phyloP scores from a whole-genome alignment of 2,797 vertebrate species.

The Cryptoprocta ferox region DNA sequence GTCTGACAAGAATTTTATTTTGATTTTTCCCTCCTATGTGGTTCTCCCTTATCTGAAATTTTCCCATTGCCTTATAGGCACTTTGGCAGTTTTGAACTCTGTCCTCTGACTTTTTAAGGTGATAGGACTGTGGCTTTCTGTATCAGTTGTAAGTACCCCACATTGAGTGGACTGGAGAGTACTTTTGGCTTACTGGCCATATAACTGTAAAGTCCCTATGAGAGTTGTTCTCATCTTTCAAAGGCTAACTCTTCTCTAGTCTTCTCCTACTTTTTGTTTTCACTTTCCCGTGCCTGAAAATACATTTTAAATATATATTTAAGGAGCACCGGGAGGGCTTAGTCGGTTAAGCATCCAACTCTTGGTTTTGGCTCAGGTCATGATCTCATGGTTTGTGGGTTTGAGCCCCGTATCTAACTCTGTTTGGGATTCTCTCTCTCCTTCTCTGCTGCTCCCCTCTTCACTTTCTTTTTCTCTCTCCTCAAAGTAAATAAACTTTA shows the following conservation, averaged over 20 bases:
- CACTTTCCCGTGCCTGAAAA: background rate
- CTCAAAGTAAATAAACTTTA: no score
- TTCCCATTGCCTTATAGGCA: background rate
- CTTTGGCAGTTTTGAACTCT: background rate
- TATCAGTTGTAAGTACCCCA: background rate
- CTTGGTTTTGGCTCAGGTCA: no score
- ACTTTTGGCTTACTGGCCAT: background rate
- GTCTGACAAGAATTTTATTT: background rate
- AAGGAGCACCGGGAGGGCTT: no score
- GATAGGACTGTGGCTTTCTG: background rate
- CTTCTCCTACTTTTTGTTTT: background rate
- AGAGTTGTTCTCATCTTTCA: background rate
- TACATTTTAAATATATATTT: slow-evolving; percentile 5
- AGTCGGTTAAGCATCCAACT: no score
- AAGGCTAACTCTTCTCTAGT: background rate
- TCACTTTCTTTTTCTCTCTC: no score
- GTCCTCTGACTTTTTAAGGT: background rate
- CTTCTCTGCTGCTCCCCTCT: no score
- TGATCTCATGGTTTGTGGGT: no score
- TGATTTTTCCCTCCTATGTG: background rate
- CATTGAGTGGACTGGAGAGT: background rate
- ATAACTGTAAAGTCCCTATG: background rate
- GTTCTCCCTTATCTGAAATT: background rate
- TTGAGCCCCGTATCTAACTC: no score
- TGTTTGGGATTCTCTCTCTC: no score